Conservation (phyloP, 2,888 invertebrate genomes). For the Trichacis sp. region DNA sequence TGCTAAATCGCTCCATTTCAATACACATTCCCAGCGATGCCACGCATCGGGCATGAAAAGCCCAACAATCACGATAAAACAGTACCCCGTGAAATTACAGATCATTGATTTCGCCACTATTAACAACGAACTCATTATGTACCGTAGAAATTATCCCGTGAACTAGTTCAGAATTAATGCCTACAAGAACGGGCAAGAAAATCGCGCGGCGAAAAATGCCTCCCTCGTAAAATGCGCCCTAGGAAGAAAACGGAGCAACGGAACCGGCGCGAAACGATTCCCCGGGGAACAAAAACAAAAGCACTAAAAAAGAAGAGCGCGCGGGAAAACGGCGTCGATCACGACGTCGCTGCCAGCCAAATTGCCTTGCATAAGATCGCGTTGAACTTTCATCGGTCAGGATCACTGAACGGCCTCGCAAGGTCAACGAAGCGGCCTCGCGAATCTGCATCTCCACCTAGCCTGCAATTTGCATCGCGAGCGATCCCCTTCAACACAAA, state of each 20-base stretch:
- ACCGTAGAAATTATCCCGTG: background rate
- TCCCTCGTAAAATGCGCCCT: background rate
- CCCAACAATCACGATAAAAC: constrained; percentile 1
- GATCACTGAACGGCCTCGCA: constrained; percentile 40
- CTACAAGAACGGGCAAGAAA: background rate
- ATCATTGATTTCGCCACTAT: background rate
- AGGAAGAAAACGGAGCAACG: background rate
- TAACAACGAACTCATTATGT: background rate
- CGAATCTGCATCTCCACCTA: constrained; percentile 24
- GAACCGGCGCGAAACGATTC: background rate
- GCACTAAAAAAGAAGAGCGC: too few species aligned
- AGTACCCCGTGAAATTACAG: constrained; percentile 5
- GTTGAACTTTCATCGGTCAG: constrained; percentile 34
- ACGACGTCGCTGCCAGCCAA: constrained; percentile 27
- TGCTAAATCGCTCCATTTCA: constrained; percentile 10
- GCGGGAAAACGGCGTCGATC: background rate
- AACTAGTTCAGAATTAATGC: constrained; percentile 1
- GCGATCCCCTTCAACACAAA: constrained; percentile 17
- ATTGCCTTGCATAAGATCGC: constrained; percentile 32
- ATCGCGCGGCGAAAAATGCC: background rate
- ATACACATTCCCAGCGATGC: constrained; percentile 9
- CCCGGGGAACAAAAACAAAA: background rate
- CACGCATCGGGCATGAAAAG: background rate
- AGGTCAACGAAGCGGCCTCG: constrained; percentile 35
- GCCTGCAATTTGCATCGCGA: constrained; percentile 34